Evolutionary conservation across 2,888 invertebrate species (phyloP).

Genomic region (Blomia tropicalis): DNA sequence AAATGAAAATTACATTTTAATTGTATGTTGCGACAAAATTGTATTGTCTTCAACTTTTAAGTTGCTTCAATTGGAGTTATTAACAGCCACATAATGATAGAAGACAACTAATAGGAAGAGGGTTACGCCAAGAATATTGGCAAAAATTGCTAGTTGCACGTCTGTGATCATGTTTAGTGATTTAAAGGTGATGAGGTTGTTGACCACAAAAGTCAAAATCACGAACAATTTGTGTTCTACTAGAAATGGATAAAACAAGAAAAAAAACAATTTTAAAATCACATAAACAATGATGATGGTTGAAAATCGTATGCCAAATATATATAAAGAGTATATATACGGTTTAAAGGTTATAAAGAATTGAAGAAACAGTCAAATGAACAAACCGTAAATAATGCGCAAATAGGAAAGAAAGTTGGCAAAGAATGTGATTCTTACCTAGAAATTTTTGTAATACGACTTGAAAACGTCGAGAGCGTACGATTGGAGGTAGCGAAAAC

Average conservation of each 20-base stretch:
- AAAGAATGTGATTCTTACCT: too few relatives aligned
- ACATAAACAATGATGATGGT: background rate
- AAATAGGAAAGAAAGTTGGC: background rate
- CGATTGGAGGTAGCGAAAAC: too few relatives aligned
- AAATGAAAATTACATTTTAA: too few relatives aligned
- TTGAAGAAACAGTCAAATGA: background rate
- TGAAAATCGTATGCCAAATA: too few relatives aligned
- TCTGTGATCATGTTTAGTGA: conserved; percentile 68
- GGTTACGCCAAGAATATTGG: conserved; percentile 82
- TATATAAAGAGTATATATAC: background rate
- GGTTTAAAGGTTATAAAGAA: too few relatives aligned
- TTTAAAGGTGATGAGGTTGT: background rate
- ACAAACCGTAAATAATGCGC: background rate
- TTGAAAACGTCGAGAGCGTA: too few relatives aligned
- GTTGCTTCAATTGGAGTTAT: conserved; percentile 26
- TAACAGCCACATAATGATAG: conserved; percentile 87
- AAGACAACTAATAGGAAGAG: conserved; percentile 71
- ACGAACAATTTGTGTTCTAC: background rate
- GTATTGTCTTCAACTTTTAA: too few relatives aligned
- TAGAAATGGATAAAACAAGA: background rate
- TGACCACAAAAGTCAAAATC: background rate
- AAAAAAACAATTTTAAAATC: background rate
- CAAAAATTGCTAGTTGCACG: conserved; percentile 84
- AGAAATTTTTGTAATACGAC: too few relatives aligned
- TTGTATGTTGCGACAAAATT: too few relatives aligned